phyloP scores from a whole-genome alignment of 2,797 vertebrate genomes.

The Pelochelys cantorii region DNA sequence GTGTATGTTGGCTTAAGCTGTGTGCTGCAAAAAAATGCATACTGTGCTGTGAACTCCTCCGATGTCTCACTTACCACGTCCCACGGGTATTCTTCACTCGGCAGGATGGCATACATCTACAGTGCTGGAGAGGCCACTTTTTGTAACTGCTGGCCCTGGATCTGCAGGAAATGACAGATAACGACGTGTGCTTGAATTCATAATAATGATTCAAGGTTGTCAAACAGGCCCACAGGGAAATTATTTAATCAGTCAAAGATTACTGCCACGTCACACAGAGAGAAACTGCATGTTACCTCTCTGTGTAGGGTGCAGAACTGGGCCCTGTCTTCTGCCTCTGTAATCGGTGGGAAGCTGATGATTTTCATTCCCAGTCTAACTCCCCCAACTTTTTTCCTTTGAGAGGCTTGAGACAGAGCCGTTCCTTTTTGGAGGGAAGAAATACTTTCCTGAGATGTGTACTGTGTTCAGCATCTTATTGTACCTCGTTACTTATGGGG shows the following conservation, averaged over 20 bases:
- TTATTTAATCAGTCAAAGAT: not conserved
- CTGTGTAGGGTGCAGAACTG: not conserved
- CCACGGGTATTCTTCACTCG: not conserved
- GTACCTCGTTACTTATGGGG: not conserved
- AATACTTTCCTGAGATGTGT: not conserved
- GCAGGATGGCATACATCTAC: not conserved
- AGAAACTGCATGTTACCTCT: not conserved
- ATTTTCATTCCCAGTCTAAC: not conserved
- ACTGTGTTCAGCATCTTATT: not conserved
- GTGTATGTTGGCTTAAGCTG: rapidly evolving
- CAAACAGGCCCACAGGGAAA: not conserved
- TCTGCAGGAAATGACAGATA: not conserved
- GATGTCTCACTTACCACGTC: not conserved
- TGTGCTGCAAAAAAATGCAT: not conserved
- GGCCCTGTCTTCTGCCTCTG: not conserved
- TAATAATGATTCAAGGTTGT: not conserved
- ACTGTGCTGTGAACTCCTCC: not conserved
- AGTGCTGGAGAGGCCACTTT: not conserved
- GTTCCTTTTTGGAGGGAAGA: not conserved
- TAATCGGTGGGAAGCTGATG: not conserved
- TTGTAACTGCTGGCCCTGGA: not conserved
- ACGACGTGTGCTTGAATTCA: not conserved
- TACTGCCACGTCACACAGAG: not conserved
- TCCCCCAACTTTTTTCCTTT: not conserved
- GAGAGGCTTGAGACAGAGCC: not conserved